Percentiles rank a stretch among this genome's conserved stretches.
These are phyloP conservation scores for Spea hammondii DNA, from an alignment of 2,797 vertebrate species.

Conservation along the genomic window DNA sequence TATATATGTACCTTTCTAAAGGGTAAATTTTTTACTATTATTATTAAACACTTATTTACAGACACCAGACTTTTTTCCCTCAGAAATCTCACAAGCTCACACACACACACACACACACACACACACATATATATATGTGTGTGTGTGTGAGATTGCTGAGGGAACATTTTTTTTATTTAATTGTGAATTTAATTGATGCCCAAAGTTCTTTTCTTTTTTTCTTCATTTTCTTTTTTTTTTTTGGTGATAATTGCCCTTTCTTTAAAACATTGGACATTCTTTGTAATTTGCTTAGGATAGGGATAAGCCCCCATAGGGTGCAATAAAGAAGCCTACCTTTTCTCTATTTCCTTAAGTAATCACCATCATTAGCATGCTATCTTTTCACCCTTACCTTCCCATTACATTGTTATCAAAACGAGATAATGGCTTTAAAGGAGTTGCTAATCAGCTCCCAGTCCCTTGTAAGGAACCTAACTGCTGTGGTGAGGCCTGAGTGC, in stretches of 20 bases:
- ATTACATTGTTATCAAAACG: slow-evolving; percentile 72
- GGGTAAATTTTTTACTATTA: neutral
- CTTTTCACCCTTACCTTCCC: slow-evolving; percentile 72
- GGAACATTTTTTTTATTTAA: too few relatives aligned
- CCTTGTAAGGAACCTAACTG: slow-evolving; percentile 65
- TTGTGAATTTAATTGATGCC: neutral
- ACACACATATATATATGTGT: too few relatives aligned
- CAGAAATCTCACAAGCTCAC: too few relatives aligned
- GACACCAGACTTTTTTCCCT: too few relatives aligned
- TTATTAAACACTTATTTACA: neutral
- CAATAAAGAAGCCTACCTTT: slow-evolving; percentile 50
- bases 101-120: too few relatives aligned
- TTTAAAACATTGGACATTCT: too few relatives aligned
- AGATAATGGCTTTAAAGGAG: slow-evolving; percentile 73
- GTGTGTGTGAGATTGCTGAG: too few relatives aligned
- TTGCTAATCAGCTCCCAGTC: slow-evolving; percentile 72
- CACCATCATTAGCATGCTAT: slow-evolving; percentile 67
- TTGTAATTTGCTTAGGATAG: neutral
- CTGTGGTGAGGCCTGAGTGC: slow-evolving; percentile 47
- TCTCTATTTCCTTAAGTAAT: slow-evolving; percentile 62
- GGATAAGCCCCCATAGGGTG: slow-evolving; percentile 33
- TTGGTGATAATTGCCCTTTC: neutral
- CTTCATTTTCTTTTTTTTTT: neutral
- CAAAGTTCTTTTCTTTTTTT: neutral
- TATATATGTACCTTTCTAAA: neutral